A percentile compares a stretch with the other conserved stretches of the same genome.
Evolutionary conservation across 2,797 vertebrate genomes (phyloP).

Genomic region (Buphagus erythrorhynchus): DNA sequence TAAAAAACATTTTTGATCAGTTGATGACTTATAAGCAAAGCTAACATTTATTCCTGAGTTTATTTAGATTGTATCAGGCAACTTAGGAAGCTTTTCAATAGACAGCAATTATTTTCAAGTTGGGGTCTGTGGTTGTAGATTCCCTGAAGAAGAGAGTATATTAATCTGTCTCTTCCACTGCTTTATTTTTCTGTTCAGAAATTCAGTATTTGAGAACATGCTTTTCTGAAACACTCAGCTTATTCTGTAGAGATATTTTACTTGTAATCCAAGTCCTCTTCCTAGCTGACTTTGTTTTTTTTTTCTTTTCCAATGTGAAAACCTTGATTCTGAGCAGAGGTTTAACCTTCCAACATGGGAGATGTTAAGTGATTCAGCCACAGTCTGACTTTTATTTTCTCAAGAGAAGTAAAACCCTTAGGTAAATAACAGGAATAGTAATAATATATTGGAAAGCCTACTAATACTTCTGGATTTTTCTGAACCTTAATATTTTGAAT

Average conservation of each 20-base stretch:
- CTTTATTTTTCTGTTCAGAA: background rate
- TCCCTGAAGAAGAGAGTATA: rapidly evolving
- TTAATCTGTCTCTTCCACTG: background rate
- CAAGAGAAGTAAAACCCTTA: background rate
- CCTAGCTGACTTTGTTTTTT: background rate
- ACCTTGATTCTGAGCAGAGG: background rate
- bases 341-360: background rate
- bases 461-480: constrained; percentile 2
- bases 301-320: background rate
- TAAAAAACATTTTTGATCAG: background rate
- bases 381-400: constrained; percentile 2
- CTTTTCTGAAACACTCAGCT: background rate
- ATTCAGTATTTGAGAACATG: background rate
- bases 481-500: constrained; percentile 33
- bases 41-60: background rate
- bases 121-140: background rate
- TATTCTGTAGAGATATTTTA: background rate
- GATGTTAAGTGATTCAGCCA: background rate
- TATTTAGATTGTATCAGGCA: background rate
- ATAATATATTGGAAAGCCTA: background rate
- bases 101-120: background rate
- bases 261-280: background rate
- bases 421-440: constrained; percentile 36
- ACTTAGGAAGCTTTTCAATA: background rate
- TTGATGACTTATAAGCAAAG: background rate